Conservation (phyloP, 1,140 invertebrate genomes). For the Pollicipes pollicipes region DNA sequence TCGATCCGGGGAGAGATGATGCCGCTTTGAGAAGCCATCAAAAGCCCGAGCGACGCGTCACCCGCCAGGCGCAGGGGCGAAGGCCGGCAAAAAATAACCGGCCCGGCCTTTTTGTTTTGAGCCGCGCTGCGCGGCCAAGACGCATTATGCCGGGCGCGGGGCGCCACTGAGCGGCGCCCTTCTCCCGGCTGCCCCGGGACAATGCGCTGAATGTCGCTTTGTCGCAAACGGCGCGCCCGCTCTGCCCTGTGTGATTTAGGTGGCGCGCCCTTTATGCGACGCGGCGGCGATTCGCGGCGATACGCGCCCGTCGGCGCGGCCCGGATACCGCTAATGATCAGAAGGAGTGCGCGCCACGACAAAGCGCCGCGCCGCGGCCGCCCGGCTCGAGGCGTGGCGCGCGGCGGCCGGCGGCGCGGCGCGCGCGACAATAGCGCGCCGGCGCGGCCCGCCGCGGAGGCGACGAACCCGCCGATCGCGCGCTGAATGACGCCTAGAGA, state of each 20-base stretch:
- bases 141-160: not conserved
- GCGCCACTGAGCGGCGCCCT: not conserved
- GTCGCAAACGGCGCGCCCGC: not conserved
- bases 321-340: not conserved
- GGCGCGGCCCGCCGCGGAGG: too few species aligned
- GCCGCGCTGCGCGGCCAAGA: not conserved
- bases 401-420: too few species aligned
- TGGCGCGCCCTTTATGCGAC: not conserved
- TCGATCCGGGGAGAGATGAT: not conserved
- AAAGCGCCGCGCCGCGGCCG: too few species aligned
- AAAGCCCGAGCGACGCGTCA: not conserved
- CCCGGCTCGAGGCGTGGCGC: not conserved
- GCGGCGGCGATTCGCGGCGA: conserved; percentile 1
- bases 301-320: not conserved
- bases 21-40: not conserved
- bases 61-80: not conserved
- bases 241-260: not conserved
- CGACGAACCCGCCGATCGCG: not conserved
- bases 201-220: not conserved
- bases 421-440: not conserved
- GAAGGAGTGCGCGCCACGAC: not conserved
- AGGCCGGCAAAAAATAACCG: not conserved
- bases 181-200: not conserved
- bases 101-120: not conserved
- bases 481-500: not conserved